These are phyloP conservation scores for Paratrypauchen microcephalus DNA, from an alignment of 2,797 vertebrate species.

Conservation along the genomic window DNA sequence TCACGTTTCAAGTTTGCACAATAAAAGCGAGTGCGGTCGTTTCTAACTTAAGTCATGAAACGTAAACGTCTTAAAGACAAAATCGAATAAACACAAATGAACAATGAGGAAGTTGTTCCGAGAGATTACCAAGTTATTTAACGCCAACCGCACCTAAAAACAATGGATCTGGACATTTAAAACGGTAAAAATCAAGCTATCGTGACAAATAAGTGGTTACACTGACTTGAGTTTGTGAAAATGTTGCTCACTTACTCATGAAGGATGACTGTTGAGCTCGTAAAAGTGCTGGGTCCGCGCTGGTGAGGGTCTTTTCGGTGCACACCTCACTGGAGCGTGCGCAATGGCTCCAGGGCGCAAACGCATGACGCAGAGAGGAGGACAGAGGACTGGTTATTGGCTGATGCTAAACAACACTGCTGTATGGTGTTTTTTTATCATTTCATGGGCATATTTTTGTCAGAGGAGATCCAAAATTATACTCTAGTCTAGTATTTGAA, in stretches of 20 bases:
- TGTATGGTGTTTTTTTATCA: background rate
- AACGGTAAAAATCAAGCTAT: background rate
- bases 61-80: background rate
- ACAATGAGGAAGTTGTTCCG: background rate
- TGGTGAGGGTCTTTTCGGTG: background rate
- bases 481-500: background rate
- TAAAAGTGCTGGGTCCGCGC: background rate
- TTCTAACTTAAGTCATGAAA: background rate
- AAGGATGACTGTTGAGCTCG: background rate
- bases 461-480: background rate
- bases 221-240: background rate
- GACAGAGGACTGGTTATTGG: background rate
- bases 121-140: background rate
- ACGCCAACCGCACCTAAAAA: background rate
- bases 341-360: background rate
- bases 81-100: background rate
- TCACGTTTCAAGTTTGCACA: background rate
- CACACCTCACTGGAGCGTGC: background rate
- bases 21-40: background rate
- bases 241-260: background rate
- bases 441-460: background rate
- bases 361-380: background rate
- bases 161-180: background rate
- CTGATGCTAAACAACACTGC: background rate
- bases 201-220: background rate